Base-by-base conservation (phyloP, 1,140 invertebrate species). In the Tribolium castaneum region DNA sequence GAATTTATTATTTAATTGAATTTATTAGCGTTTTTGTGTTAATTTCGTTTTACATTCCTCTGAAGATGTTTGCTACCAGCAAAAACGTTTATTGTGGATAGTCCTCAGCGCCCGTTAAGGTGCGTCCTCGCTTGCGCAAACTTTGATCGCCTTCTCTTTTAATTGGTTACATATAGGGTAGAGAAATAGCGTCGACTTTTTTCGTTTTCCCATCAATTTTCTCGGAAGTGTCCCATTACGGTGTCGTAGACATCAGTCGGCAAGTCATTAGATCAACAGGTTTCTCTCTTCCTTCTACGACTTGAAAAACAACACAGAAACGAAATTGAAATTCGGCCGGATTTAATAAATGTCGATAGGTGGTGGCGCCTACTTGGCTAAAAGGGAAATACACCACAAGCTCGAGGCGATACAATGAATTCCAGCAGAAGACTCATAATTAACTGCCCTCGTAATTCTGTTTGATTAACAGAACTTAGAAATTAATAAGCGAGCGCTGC, bases 401-500 rank as follows among this genome's bases (percentile, higher is more conserved):
- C 77, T 59, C 56, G 14, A 45, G 72, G 77, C 72, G 9, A 56
- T 19, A 54, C 79, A 80, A 75, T 80, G 79, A 78, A 80, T 77
- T 75, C 75, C 79, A 59, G 49, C 51, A 72, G 75, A 80, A 62
- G 79, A 75, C 79, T 83, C 76, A 80, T 83, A 83, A 83, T 83
- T 83, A 83, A 82, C 83, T 82, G 81, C 51, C 80, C 78, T 81
- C 77, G 79, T 80, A 82, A 82, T 83, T 82, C 77, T 83, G 83
- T 83, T 83, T 83, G 80, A 83, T 83, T 83, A 82, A 81, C 77
- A 79, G 81, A 80, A 80, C 80, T 77, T 81, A 82, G 81, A 83
- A 83, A 83, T 83, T 83, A 83, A 83, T 83, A 83, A 76, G 34
- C 81, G 72, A 74, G 78, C 76, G 75, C 78, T 73, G 76, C 73